Base-by-base conservation (phyloP, 2,113 vertebrate genomes). In the Platysteira castanea region DNA sequence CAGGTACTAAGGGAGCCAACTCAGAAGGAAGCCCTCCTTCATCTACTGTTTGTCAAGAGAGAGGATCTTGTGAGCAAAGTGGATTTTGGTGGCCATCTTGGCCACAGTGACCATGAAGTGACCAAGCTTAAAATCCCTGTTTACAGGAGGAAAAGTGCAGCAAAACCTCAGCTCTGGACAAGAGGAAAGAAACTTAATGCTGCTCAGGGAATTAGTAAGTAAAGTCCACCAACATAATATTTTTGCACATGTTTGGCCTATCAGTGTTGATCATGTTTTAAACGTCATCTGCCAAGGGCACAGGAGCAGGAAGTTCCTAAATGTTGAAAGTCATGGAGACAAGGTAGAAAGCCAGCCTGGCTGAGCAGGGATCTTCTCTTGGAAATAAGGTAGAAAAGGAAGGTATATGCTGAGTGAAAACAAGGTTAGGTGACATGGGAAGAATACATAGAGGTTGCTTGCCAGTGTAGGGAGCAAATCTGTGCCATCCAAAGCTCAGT, bases 1-100 rank as follows among this genome's bases (percentile, higher is more conserved):
- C 7, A 14, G 12, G 3, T 44, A 14, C 11, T 42, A 5, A 42
- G 26, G 13, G 17, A 42, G 10, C 7, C 0, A 0, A 31, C 37
- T 26, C 21, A 67, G 35, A 76, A 57, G 21, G 61, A 76, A 35
- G 17, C 10, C 8, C 26, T 57, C 8, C 17, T 42, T 67, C 31
- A 42, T 21, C 13, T 53, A 17, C 37, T 8, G 30, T 35, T 59
- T 22, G 13, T 68, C 26, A 44, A 22, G 9, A 42, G 31, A 31
- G 31, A 57, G 35, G 10, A 35, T 26, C 35, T 31, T 0, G 0
- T 31, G 31, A 59, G 31, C 2, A 3, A 30, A 49, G 6, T 42
- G 35, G 24, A 42, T 4, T 59, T 57, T 50, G 20, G 20, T 27
- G 52, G 13, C 20, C 10, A 17, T 23, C 41, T 28, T 39, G 69